Evolutionary conservation across 2,888 invertebrate species (phyloP), one percentile per base, ranked within the genome.

Genomic region (Mellilla xanthometata): DNA sequence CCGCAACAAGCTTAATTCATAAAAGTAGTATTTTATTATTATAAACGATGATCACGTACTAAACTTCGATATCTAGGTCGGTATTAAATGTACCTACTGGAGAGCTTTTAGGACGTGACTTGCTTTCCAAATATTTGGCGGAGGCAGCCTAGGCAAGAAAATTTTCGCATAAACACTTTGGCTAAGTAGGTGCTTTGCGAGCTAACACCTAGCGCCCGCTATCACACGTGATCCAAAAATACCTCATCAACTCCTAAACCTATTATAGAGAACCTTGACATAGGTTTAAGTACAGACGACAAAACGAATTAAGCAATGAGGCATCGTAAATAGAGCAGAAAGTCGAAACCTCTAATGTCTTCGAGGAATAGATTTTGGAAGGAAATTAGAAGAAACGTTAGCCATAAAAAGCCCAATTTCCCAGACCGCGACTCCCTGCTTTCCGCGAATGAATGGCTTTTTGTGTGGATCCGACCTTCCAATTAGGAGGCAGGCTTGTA

Each of bases 401-500:
- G 23, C 42, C 13, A 33, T 42, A 44, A 43, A 56, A 56, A 52
- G 49, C 54, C 52, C 54, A 47, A 64, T 60, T 61, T 64, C 58
- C 61, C 49, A 48, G 49, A 45, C 59, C 61, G 60, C 50, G 60
- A 47, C 56, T 62, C 56, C 55, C 49, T 58, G 60, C 59, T 65
- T 65, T 65, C 54, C 56, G 62, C 63, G 66, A 67, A 58, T 66
- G 68, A 69, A 69, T 66, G 63, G 56, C 60, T 69, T 76, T 71
- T 66, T 68, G 65, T 61, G 57, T 60, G 60, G 65, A 58, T 62
- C 61, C 65, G 63, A 67, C 71, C 68, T 66, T 69, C 76, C 74
- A 81, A 78, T 78, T 78, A 80, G 60, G 62, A 61, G 49, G 58
- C 58, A 40, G 43, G 43, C 58, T 58, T 67, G 65, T 65, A 68